Evolutionary conservation across 1,140 invertebrate genomes (phyloP).

Genomic region (Elysia chlorotica): DNA sequence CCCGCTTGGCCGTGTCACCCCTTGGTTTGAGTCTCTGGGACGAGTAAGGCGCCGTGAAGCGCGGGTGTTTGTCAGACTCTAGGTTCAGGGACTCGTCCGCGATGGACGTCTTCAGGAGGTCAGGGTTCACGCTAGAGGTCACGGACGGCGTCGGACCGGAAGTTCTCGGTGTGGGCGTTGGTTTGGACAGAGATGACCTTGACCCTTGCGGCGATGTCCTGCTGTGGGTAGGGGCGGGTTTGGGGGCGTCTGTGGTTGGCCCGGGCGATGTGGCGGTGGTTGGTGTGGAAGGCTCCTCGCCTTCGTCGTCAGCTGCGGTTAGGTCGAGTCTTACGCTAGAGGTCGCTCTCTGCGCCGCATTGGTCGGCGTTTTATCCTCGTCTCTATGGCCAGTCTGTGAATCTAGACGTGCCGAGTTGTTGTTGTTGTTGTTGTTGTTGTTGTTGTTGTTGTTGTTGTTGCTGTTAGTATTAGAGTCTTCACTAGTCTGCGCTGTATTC

Average conservation of each 20-base stretch:
- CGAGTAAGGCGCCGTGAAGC: not conserved
- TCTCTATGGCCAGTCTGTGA: not conserved
- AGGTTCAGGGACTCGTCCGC: not conserved
- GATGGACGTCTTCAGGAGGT: not conserved
- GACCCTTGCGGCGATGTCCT: not conserved
- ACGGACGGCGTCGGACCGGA: not conserved
- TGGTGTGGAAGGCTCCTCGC: not conserved
- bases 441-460: too few relatives aligned
- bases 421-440: too few relatives aligned
- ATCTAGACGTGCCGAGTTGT: not conserved
- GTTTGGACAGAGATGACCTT: not conserved
- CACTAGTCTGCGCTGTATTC: too few relatives aligned
- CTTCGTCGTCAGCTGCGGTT: not conserved
- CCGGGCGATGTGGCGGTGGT: not conserved
- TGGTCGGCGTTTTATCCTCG: not conserved
- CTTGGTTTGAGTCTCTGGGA: conserved; percentile 18
- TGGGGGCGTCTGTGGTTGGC: not conserved
- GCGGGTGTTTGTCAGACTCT: not conserved
- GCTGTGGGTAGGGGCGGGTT: not conserved
- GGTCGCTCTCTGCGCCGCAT: not conserved
- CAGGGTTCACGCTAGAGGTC: not conserved
- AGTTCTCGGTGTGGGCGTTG: not conserved
- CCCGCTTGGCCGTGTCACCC: not conserved
- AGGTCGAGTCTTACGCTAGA: not conserved
- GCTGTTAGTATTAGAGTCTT: too few relatives aligned